Evolutionary conservation across 1,140 invertebrate species (phyloP), one percentile per base, ranked within the genome.

Genomic region (Latrodectus geometricus): DNA sequence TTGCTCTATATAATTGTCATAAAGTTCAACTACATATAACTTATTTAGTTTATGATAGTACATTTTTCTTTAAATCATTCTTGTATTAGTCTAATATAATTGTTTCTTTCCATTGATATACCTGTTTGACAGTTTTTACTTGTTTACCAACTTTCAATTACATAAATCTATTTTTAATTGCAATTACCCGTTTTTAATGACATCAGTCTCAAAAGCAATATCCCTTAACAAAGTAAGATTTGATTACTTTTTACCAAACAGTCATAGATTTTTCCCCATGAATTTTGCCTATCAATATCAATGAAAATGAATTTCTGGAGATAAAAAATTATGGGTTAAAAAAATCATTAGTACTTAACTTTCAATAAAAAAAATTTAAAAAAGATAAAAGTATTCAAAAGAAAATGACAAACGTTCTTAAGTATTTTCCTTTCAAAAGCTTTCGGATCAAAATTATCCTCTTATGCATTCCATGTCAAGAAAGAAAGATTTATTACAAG

Each of bases 401-500:
- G 78, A 75, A 86, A 79, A 86, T 86, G 84, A 86, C 84, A 86
- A 86, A 86, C 76, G 74, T 68, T 86, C 84, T 65, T 73, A 72
- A 78, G 84, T 78, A 78, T 78, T 86, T 86, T 86, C 78, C 84
- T 54, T 77, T n/a, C 52, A 21, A 78, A 78, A 72, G 75, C 76
- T 77, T 79, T 77, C 65, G 65, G 84, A 86, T 86, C 84, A 86
- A 86, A 86, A 86, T 86, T 86, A 86, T 86, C 84, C 69, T 69
- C 76, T 86, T 86, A 86, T 86, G 56, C 76, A 86, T 86, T 86
- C 76, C 50, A 72, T 78, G 84, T 86, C 84, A 86, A 50, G 54
- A 86, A 54, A 65, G 84, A 70, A 86, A 86, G 84, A 86, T 86
- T 86, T 86, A 86, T 86, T 79, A 73, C 76, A 61, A 77, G 75